Base-by-base conservation (phyloP, 2,888 invertebrate genomes). In the Emmelina monodactyla region DNA sequence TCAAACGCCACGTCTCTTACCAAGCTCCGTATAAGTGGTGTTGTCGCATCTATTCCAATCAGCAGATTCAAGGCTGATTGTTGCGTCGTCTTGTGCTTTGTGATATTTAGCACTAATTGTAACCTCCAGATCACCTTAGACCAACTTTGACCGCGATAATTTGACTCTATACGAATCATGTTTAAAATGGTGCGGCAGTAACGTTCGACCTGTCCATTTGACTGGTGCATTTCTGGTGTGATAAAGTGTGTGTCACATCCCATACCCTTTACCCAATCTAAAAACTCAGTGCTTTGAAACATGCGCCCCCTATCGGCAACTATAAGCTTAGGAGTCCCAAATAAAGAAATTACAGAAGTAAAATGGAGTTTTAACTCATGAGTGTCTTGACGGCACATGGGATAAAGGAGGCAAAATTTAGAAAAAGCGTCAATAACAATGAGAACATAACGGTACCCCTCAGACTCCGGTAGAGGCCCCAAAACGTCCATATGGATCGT, bases 211-310 rank as follows among this genome's bases (percentile, higher is more conserved):
- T 45, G 43, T 13, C 44, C 46, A 19, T 46, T 43, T 2, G 37
- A 14, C 10, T 41, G 37, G 15, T 42, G 44, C 50, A 53, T 51
- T 16, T 43, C 48, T 0, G 50, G 46, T 1, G 50, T 50, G 3
- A 49, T 49, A 2, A 35, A 34, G 31, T 52, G 51, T 0, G 43
- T 11, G 1, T 40, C 36, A 32, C 29, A 34, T 4, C 50, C 47
- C 9, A 43, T 3, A 2, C 39, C 38, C 6, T 5, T 31, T 0
- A 42, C 14, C 39, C 39, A 46, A 1, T 12, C 32, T 0, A 29
- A 2, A 22, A 51, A 51, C 1, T 37, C 32, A 1, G 14, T 2
- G n/a, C 39, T 33, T 33, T 51, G 33, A 28, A 46, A 52, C 49
- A 50, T 49, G 0, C 49, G 38, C 4, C 47, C 47, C 1, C 44